Evolutionary conservation across 2,113 vertebrate genomes (phyloP), one percentile per base, ranked within the genome.

Genomic region (Sapajus apella): DNA sequence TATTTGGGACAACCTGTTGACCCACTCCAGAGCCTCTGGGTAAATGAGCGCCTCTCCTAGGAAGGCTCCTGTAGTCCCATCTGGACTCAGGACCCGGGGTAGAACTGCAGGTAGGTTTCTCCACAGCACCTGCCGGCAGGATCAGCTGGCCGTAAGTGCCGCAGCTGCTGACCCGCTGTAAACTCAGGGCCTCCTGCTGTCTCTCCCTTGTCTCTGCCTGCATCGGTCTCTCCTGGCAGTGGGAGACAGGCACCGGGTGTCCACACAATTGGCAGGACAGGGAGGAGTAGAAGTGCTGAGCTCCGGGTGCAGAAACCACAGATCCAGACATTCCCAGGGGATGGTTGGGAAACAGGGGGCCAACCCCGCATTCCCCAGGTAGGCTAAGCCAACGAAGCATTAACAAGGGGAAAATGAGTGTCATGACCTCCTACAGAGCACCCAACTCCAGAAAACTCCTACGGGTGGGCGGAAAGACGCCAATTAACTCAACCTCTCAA

Each of bases 201-300:
- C 43, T 12, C 77, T 23, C 14, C 75, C 40, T 25, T 30, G 56
- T 35, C 77, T 64, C 47, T 12, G 20, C 73, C 64, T 17, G 89
- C 43, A 58, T 16, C 14, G 1, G 73, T 35, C 72, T 89, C 21
- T 64, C 27, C 40, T 14, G 35, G 73, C 58, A 9, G 30, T 6
- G 56, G 43, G 40, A 32, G 76, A 14, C 0, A 1, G 72, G 45
- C 61, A 0, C 0, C 0, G 52, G 87, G 77, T 0, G 3, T n/a
- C 90, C 92, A 81, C 47, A 0, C 40, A 8, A 2, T 25, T 73
- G 79, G 90, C 32, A 11, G 32, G 76, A 47, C 16, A 27, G n/a
- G 61, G 23, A 20, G 20, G 30, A 12, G 5, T 9, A 37, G 76
- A 18, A 45, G 45, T 0, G 0, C 68, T 17, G 10, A 45, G 66